phyloP scores from a whole-genome alignment of 2,797 vertebrate species.

The Sebastes matsubarae region DNA sequence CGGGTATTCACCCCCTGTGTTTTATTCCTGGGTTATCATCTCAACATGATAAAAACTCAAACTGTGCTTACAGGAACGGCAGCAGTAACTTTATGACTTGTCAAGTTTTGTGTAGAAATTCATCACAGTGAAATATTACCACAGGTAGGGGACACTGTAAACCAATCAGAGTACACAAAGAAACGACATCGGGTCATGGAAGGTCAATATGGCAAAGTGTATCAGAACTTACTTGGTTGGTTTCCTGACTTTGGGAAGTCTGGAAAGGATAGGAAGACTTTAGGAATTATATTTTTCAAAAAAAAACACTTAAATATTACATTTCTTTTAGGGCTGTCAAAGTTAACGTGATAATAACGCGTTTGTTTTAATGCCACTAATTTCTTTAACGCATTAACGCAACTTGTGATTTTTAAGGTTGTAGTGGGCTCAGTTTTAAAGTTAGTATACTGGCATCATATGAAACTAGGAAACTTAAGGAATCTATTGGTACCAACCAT shows the following conservation, averaged over 20 bases:
- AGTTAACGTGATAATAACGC: too few relatives aligned
- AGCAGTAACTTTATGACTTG: slow-evolving; percentile 28
- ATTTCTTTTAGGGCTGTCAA: neutral
- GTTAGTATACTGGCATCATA: too few relatives aligned
- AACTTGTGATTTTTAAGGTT: too few relatives aligned
- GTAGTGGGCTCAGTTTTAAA: too few relatives aligned
- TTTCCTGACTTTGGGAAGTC: neutral
- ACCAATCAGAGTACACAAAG: neutral
- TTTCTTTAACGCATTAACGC: too few relatives aligned
- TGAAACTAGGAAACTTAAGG: too few relatives aligned
- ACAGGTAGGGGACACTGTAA: neutral
- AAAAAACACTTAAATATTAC: neutral
- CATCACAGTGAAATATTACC: slow-evolving; percentile 54
- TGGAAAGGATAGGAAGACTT: neutral
- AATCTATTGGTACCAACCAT: too few relatives aligned
- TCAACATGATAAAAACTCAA: slow-evolving; percentile 35
- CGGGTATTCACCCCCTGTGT: neutral
- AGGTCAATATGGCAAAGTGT: slow-evolving; percentile 5
- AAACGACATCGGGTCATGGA: neutral
- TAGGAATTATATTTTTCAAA: neutral
- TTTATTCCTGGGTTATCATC: slow-evolving; percentile 34
- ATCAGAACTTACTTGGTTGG: neutral
- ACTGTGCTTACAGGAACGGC: neutral
- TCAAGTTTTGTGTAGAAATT: slow-evolving; percentile 52
- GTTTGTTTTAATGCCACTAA: too few relatives aligned